A percentile compares a stretch with the other conserved stretches of the same genome.
phyloP scores from a whole-genome alignment of 2,888 invertebrate species.

The Ophion costatus region DNA sequence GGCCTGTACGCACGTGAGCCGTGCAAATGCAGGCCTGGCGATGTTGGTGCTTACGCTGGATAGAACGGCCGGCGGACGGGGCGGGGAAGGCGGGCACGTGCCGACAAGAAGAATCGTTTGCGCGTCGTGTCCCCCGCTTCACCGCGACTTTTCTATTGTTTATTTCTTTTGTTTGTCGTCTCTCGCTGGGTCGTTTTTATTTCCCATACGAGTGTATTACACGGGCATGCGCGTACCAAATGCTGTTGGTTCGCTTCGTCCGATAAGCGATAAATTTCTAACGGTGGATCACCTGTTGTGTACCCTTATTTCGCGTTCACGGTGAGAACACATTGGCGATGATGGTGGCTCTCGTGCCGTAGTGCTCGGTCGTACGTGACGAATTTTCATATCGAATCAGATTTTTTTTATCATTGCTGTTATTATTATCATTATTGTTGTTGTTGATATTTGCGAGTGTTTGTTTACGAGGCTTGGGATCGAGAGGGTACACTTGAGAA shows the following conservation, averaged over 20 bases:
- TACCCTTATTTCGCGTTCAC: background rate
- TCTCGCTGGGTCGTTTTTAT: background rate
- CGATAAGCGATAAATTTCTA: slow-evolving; percentile 71
- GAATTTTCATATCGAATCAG: background rate
- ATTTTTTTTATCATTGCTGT: background rate
- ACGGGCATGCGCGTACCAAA: slow-evolving; percentile 31
- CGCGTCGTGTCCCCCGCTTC: background rate
- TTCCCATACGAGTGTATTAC: slow-evolving; percentile 4
- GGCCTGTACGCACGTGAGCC: too few relatives aligned
- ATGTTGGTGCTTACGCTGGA: background rate
- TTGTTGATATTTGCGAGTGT: too few relatives aligned
- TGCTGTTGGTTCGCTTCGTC: slow-evolving; percentile 54
- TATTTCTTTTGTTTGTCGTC: background rate
- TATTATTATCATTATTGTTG: too few relatives aligned
- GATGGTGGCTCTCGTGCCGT: background rate
- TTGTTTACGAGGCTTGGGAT: too few relatives aligned
- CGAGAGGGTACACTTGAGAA: too few relatives aligned
- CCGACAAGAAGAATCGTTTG: slow-evolving; percentile 33
- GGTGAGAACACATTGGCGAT: background rate
- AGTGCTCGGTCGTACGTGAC: background rate
- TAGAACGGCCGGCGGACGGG: too few relatives aligned
- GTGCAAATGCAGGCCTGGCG: background rate
- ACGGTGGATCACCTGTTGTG: slow-evolving; percentile 67
- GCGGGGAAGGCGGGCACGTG: slow-evolving; percentile 23
- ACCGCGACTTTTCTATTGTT: background rate